Evolutionary conservation across 2,113 vertebrate species (phyloP), one percentile per base, ranked within the genome.

Genomic region (Anoura caudifer): DNA sequence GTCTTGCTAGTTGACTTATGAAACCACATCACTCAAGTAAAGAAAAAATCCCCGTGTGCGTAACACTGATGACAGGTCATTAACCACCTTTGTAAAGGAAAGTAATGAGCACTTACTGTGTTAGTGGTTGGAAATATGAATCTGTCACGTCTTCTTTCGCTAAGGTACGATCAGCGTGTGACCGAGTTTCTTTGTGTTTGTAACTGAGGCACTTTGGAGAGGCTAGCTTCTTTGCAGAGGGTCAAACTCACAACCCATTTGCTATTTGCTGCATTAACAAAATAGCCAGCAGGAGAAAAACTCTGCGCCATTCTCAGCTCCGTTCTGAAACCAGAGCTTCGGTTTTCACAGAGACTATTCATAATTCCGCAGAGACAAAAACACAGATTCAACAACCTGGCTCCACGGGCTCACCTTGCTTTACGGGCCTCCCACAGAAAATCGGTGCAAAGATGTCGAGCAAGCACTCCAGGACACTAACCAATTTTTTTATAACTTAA

Each of bases 261-360:
- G 87, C 26, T 88, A 2, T n/a, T 15, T 76, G 16, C 22, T 56
- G 77, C 73, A 38, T 92, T 81, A 95, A 59, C 33, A 69, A 95
- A 96, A 88, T 82, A 22, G 77, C 22, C 24, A 93, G 15, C 63
- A 91, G 76, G 22, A 93, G 52, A 76, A 95, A 95, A 61, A 75
- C 52, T 76, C 52, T 61, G 7, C 13, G 17, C 47, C 76, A 97
- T 5, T 26, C 73, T 92, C 38, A 54, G 38, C 75, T 95, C 38
- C 65, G 52, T 38, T 95, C 76, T 85, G 61, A 97, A 90, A 22
- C 31, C 73, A 8, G 12, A 80, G 61, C 72, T 92, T 84, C 20
- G 75, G 54, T 47, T 33, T 59, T 94, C 24, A 67, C 0, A 33
- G 8, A 92, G 54, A 90, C 26, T 73, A 92, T 93, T 91, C 33